Evolutionary conservation across 2,113 vertebrate genomes (phyloP).

Genomic region (Takifugu flavidus): DNA sequence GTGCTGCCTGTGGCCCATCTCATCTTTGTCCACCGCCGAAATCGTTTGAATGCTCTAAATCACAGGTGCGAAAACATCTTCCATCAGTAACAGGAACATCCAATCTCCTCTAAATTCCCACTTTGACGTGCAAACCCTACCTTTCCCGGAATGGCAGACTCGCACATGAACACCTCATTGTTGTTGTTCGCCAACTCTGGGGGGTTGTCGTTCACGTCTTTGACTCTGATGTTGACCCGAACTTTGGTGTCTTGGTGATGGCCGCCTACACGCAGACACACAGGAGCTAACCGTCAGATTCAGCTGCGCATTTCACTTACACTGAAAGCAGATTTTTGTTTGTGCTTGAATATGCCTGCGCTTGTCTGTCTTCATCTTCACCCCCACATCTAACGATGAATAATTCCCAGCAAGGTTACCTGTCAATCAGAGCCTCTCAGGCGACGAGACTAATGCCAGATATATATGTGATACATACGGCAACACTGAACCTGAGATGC

Average conservation of each 20-base stretch:
- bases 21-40: conserved; percentile 94
- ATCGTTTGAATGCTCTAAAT: conserved; percentile 79
- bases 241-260: conserved; percentile 92
- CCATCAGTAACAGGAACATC: too few species aligned
- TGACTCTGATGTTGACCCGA: conserved; percentile 87
- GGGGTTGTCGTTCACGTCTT: conserved; percentile 90
- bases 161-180: conserved; percentile 91
- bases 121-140: conserved; percentile 59
- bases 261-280: conserved; percentile 75
- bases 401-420: conserved; percentile 18
- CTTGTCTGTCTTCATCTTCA: conserved; percentile 2
- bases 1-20: conserved; percentile 86
- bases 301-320: not conserved
- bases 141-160: conserved; percentile 84
- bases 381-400: conserved; percentile 11
- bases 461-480: not conserved
- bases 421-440: conserved; percentile 37
- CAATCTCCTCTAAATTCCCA: not conserved
- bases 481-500: not conserved
- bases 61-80: not conserved
- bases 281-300: conserved; percentile 2
- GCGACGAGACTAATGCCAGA: conserved; percentile 16
- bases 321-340: conserved; percentile 9
- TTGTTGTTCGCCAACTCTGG: conserved; percentile 87
- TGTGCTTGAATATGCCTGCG: conserved; percentile 5